Conservation (phyloP, 2,113 vertebrate species). For the Monopterus albus region DNA sequence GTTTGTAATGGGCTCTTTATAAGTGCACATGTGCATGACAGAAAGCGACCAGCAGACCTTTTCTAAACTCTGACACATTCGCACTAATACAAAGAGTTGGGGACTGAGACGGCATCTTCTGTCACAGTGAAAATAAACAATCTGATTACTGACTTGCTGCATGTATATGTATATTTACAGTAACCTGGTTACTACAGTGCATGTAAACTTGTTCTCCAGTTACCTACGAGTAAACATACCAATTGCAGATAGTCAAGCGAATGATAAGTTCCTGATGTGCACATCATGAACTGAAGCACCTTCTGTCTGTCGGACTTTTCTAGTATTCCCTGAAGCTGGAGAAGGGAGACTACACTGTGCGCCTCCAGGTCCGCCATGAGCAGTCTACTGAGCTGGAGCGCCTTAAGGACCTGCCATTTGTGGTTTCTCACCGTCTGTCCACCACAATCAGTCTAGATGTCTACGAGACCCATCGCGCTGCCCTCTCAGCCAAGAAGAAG, state of each 20-base stretch:
- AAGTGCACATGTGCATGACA: too few species aligned
- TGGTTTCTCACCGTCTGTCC: conserved; percentile 94
- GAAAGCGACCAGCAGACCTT: too few species aligned
- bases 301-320: conserved; percentile 19
- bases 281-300: conserved; percentile 2
- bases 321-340: conserved; percentile 98
- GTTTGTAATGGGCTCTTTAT: too few species aligned
- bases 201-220: neutral
- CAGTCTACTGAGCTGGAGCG: conserved; percentile 94
- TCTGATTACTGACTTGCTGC: neutral
- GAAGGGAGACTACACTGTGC: conserved; percentile 96
- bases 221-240: too few species aligned
- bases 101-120: too few species aligned
- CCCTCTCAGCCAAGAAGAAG: conserved; percentile 96
- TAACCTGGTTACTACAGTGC: neutral
- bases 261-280: accelerated
- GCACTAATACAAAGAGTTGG: too few species aligned
- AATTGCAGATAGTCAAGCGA: neutral
- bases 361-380: conserved; percentile 96
- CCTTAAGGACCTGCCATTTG: conserved; percentile 95
- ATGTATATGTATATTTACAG: neutral
- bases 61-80: too few species aligned
- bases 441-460: conserved; percentile 92
- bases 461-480: conserved; percentile 93
- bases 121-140: neutral